Conservation (phyloP, 2,113 vertebrate genomes). For the Collichthys lucidus region DNA sequence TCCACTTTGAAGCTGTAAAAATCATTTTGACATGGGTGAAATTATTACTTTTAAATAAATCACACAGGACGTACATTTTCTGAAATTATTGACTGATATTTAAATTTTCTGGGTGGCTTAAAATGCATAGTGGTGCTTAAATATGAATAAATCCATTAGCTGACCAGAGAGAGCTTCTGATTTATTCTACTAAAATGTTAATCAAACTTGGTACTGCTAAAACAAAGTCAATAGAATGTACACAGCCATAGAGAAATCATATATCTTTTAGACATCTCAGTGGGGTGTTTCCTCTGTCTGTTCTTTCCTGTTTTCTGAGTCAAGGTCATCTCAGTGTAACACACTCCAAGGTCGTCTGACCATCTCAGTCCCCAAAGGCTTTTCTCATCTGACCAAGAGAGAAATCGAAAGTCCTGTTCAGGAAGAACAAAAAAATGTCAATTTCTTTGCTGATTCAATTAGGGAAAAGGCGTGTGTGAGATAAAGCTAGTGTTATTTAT, state of each 20-base stretch:
- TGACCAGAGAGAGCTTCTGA: neutral
- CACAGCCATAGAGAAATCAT: neutral
- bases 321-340: constrained; percentile 51
- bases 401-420: constrained; percentile 78
- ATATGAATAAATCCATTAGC: neutral
- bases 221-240: neutral
- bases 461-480: constrained; percentile 77
- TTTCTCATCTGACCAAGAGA: constrained; percentile 52
- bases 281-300: constrained; percentile 6
- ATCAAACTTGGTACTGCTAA: constrained; percentile 12
- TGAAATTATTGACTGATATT: neutral
- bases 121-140: neutral
- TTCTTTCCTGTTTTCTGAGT: neutral
- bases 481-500: constrained; percentile 84
- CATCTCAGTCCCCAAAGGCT: constrained; percentile 42
- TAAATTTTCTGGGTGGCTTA: constrained; percentile 13
- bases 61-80: neutral
- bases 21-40: constrained; percentile 35
- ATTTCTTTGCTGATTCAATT: constrained; percentile 82
- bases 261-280: constrained; percentile 9
- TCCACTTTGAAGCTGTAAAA: neutral
- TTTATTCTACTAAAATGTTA: constrained; percentile 7
- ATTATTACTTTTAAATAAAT: constrained; percentile 29
- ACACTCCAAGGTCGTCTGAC: constrained; percentile 54
- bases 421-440: constrained; percentile 72